Conservation (phyloP, 2,888 invertebrate species). For the Archips crataeganus region DNA sequence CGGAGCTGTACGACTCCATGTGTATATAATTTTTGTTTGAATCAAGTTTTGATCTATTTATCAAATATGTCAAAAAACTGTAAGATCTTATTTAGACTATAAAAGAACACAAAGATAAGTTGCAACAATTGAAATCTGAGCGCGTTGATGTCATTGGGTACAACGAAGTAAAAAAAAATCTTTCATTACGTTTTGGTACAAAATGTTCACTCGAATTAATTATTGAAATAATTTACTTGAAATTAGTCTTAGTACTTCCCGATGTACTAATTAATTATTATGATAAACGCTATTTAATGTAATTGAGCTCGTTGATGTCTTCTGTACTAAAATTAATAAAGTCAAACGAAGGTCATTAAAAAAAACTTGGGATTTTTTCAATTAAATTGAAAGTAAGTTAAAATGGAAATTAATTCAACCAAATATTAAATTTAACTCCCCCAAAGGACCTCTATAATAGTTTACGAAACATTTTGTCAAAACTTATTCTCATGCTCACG, state of each 20-base stretch:
- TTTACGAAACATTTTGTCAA: background rate
- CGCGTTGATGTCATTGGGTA: background rate
- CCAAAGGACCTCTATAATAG: constrained; percentile 19
- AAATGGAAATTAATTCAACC: background rate
- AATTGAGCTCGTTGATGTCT: background rate
- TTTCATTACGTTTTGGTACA: background rate
- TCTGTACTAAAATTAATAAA: background rate
- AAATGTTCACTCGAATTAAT: background rate
- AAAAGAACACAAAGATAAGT: background rate
- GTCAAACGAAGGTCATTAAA: background rate
- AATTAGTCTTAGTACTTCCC: background rate
- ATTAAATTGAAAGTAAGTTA: background rate
- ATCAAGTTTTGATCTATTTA: too few relatives aligned
- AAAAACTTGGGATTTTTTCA: background rate
- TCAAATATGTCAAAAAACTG: too few relatives aligned
- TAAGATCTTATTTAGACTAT: background rate
- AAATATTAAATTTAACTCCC: background rate
- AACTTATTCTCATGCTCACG: constrained; percentile 2
- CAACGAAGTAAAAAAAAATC: background rate
- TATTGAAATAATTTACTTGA: background rate
- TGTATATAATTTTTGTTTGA: too few relatives aligned
- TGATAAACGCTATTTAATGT: background rate
- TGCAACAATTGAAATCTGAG: background rate
- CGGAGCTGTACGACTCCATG: too few relatives aligned
- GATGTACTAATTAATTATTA: background rate